Evolutionary conservation across 2,888 invertebrate species (phyloP).

Genomic region (Argyresthia goedartella): DNA sequence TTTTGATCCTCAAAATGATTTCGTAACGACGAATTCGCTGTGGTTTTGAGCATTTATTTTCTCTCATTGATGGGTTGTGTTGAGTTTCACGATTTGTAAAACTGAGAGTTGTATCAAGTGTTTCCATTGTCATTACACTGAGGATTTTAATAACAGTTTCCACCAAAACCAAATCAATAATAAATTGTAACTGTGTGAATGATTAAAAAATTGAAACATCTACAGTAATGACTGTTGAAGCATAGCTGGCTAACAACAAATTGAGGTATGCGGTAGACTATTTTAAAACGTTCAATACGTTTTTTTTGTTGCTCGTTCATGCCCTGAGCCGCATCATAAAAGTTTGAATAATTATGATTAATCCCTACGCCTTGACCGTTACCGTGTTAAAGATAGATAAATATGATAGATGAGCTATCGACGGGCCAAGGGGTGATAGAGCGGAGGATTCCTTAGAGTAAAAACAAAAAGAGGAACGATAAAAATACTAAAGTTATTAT

Average conservation of each 20-base stretch:
- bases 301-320: conserved; percentile 3
- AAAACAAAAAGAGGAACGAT: not conserved
- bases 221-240: not conserved
- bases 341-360: conserved; percentile 23
- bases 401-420: conserved; percentile 21
- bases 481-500: conserved; percentile 3
- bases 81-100: not conserved
- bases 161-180: not conserved
- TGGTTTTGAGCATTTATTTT: conserved; percentile 6
- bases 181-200: not conserved
- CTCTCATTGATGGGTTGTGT: no score
- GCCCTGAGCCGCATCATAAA: conserved; percentile 18
- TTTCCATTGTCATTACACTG: no score
- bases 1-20: not conserved
- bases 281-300: conserved; percentile 1
- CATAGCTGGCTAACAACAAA: not conserved
- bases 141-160: no score
- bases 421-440: conserved; percentile 10
- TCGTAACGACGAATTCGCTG: conserved; percentile 11
- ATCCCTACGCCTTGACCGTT: conserved; percentile 12
- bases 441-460: not conserved
- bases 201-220: not conserved
- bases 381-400: conserved; percentile 14
- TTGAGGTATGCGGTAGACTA: conserved; percentile 3
- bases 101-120: no score